Conservation (phyloP, 2,888 invertebrate genomes). For the Cheilosia vulpina region DNA sequence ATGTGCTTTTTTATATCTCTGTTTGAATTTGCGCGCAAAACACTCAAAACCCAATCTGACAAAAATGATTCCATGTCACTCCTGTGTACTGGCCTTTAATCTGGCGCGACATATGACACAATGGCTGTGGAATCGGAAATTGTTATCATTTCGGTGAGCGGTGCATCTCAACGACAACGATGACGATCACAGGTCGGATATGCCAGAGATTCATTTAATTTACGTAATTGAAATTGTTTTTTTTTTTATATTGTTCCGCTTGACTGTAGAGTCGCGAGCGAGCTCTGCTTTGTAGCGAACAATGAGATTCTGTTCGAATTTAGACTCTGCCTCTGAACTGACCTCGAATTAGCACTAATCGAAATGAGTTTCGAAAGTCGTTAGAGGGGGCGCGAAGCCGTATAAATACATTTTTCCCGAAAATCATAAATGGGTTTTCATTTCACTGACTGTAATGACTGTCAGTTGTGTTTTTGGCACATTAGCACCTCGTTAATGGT, state of each 20-base stretch:
- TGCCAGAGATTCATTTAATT: conserved; percentile 60
- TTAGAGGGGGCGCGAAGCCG: conserved; percentile 9
- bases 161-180: conserved; percentile 10
- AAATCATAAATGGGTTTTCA: conserved; percentile 3
- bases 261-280: background rate
- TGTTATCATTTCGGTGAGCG: conserved; percentile 25
- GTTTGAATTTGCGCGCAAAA: background rate
- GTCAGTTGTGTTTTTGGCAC: conserved; percentile 2
- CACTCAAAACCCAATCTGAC: conserved; percentile 1
- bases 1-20: background rate
- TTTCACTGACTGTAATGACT: background rate
- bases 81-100: background rate
- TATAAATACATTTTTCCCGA: background rate
- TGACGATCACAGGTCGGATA: conserved; percentile 41
- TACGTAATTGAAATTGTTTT: conserved; percentile 59
- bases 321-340: conserved; percentile 16
- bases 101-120: conserved; percentile 6
- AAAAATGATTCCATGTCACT: background rate
- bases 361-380: conserved; percentile 12
- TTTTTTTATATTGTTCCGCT: conserved; percentile 31
- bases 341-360: conserved; percentile 17
- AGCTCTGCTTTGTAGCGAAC: background rate
- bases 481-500: conserved; percentile 23
- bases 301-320: background rate
- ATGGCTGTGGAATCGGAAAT: conserved; percentile 30